Percentiles rank a stretch among this genome's conserved stretches.
These are phyloP conservation scores for Anthoscopus minutus DNA, from an alignment of 2,113 vertebrate species.

Conservation along the genomic window DNA sequence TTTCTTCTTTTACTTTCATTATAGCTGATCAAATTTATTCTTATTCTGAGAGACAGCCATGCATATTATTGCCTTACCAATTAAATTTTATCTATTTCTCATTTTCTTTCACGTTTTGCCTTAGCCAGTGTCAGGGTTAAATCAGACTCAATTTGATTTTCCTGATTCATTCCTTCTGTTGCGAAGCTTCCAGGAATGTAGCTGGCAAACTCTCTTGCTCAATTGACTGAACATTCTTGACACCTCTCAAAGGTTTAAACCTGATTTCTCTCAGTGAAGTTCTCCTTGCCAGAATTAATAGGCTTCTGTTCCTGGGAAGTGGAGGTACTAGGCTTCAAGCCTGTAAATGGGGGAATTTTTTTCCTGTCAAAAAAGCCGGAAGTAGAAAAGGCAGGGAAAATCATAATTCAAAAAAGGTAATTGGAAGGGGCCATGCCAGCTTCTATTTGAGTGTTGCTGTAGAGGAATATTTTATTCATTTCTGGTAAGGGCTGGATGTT, in stretches of 20 bases:
- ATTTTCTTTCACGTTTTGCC: neutral
- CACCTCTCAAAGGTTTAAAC: neutral
- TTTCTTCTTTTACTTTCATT: neutral
- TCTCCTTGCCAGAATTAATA: neutral
- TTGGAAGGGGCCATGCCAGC: neutral
- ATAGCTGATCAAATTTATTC: neutral
- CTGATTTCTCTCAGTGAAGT: neutral
- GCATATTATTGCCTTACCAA: neutral
- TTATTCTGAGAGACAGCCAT: neutral
- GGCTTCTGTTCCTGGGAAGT: neutral
- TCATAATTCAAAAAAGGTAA: neutral
- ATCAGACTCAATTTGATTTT: neutral
- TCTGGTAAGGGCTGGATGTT: neutral
- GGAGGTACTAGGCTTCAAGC: neutral
- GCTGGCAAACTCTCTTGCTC: neutral
- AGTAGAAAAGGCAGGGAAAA: neutral
- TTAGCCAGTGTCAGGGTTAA: neutral
- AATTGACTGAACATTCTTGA: slow-evolving; percentile 13
- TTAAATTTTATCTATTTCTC: neutral
- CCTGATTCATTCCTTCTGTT: slow-evolving; percentile 20
- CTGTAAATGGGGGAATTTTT: neutral
- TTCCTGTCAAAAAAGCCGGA: neutral
- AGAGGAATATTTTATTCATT: neutral
- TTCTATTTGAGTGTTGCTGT: neutral
- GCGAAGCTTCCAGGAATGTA: slow-evolving; percentile 22